Evolutionary conservation across 2,888 invertebrate species (phyloP).

Genomic region (Lumbricus terrestris): DNA sequence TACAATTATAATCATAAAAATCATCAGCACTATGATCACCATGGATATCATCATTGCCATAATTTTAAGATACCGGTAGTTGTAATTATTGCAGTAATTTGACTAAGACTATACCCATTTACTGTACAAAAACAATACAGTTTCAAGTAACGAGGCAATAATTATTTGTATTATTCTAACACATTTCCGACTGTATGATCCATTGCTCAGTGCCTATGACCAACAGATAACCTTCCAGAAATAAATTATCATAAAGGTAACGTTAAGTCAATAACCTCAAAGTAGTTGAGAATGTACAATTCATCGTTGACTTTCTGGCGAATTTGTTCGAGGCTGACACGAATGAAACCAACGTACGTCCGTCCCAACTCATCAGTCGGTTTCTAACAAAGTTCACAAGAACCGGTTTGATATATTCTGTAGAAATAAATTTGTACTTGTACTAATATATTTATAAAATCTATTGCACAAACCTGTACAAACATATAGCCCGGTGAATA

Average conservation of each 20-base stretch:
- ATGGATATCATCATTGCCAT: background rate
- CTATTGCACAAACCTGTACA: background rate
- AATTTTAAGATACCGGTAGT: too few relatives aligned
- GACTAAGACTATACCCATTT: background rate
- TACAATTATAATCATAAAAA: background rate
- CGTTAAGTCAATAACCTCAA: constrained; percentile 65
- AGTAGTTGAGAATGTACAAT: constrained; percentile 77
- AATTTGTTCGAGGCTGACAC: constrained; percentile 96
- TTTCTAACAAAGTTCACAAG: constrained; percentile 49
- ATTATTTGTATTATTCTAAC: background rate
- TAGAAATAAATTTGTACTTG: background rate
- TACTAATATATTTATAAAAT: background rate
- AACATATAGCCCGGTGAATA: too few relatives aligned
- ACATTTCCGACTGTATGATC: background rate
- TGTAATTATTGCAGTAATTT: background rate
- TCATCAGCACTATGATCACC: background rate
- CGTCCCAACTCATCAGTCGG: constrained; percentile 94
- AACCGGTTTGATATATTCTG: background rate
- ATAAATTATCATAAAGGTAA: background rate
- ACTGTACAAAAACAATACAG: background rate
- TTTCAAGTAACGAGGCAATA: background rate
- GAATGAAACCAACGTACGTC: constrained; percentile 94
- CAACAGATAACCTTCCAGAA: background rate
- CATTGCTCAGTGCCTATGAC: background rate
- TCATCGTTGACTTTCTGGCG: constrained; percentile 90